Percentiles rank a stretch among this genome's conserved stretches.
Evolutionary conservation across 1,140 invertebrate species (phyloP).

Genomic region (Copidosoma floridanum): DNA sequence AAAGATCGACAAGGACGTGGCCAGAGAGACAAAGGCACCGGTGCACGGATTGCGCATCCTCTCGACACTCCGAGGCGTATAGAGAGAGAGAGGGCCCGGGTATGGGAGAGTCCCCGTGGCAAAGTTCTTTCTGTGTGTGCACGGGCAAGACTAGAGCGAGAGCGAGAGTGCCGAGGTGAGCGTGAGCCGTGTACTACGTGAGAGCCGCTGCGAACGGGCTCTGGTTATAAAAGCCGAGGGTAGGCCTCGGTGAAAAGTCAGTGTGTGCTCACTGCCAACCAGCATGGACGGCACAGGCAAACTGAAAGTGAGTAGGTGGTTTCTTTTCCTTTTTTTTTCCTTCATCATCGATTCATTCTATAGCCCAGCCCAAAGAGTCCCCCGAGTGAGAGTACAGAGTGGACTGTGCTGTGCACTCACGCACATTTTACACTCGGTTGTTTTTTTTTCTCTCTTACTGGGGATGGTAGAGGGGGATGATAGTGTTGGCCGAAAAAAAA

Average conservation of each 20-base stretch:
- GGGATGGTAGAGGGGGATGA: too few relatives aligned
- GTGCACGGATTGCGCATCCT: too few relatives aligned
- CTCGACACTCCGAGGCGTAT: neutral
- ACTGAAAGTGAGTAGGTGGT: constrained; percentile 55
- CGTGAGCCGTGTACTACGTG: neutral
- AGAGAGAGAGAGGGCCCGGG: too few relatives aligned
- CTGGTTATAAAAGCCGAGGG: constrained; percentile 49
- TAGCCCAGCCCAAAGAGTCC: too few relatives aligned
- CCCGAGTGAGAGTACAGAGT: too few relatives aligned
- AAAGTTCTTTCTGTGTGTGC: neutral
- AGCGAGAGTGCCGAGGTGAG: neutral
- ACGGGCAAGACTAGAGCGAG: neutral
- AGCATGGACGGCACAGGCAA: constrained; percentile 55
- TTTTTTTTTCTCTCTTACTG: too few relatives aligned
- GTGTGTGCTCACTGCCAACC: constrained; percentile 52
- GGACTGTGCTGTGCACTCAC: too few relatives aligned
- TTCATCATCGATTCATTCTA: too few relatives aligned
- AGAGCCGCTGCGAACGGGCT: neutral
- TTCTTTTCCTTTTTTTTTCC: too few relatives aligned
- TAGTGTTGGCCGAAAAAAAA: too few relatives aligned
- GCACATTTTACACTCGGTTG: too few relatives aligned
- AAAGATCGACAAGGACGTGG: neutral
- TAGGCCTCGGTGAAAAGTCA: constrained; percentile 41
- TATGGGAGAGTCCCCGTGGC: neutral
- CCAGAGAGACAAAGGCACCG: too few relatives aligned